Evolutionary conservation across 1,140 invertebrate genomes (phyloP).

Genomic region (Choristoneura fumiferana): DNA sequence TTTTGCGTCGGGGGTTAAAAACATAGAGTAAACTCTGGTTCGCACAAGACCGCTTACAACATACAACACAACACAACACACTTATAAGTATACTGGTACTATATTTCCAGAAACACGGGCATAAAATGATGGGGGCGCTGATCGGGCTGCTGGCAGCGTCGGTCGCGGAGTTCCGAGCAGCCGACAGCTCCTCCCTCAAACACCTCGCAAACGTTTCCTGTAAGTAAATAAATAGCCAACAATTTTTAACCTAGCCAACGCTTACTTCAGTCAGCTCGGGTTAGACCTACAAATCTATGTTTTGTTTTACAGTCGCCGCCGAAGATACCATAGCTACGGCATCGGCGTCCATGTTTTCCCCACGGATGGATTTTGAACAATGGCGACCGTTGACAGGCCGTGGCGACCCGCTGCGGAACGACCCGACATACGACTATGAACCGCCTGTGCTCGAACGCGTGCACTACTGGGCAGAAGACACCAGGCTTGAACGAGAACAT

Average conservation of each 20-base stretch:
- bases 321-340: slow-evolving; percentile 38
- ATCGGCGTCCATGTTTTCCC: slow-evolving; percentile 78
- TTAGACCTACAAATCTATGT: background rate
- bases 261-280: background rate
- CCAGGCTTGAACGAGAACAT: slow-evolving; percentile 65
- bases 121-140: background rate
- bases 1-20: no score
- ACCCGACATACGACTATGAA: slow-evolving; percentile 89
- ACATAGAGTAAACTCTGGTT: no score
- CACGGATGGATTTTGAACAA: slow-evolving; percentile 85
- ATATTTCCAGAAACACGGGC: slow-evolving; percentile 3
- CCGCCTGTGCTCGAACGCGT: slow-evolving; percentile 86
- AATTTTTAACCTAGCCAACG: background rate
- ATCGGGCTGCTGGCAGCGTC: slow-evolving; percentile 11
- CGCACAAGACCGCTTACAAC: no score
- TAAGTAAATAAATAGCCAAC: slow-evolving; percentile 15
- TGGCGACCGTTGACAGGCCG: slow-evolving; percentile 87
- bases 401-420: slow-evolving; percentile 87
- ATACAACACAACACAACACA: no score
- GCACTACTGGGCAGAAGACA: slow-evolving; percentile 85
- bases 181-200: slow-evolving; percentile 20
- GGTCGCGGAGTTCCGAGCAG: slow-evolving; percentile 10
- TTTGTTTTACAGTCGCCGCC: slow-evolving; percentile 43
- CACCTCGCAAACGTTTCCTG: slow-evolving; percentile 30
- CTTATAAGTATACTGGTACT: no score